Conservation (phyloP, 2,113 vertebrate species). For the Sylvia atricapilla region DNA sequence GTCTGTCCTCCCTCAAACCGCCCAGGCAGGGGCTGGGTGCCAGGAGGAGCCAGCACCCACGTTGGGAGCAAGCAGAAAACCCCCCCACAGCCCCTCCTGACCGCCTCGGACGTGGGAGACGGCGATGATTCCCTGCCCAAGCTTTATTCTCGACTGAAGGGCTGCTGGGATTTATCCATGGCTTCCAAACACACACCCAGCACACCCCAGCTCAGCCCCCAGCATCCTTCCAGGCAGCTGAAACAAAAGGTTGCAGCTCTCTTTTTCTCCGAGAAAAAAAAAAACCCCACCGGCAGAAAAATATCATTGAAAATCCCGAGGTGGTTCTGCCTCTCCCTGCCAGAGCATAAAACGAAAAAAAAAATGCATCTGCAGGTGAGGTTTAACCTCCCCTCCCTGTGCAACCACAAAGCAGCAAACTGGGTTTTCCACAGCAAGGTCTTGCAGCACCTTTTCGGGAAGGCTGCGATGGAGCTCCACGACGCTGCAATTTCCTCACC, state of each 20-base stretch:
- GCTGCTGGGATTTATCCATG: slow-evolving; percentile 3
- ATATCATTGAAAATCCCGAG: not conserved
- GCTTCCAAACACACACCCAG: not conserved
- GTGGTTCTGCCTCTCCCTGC: not conserved
- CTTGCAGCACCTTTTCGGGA: slow-evolving; percentile 28
- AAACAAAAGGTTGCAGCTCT: slow-evolving; percentile 44
- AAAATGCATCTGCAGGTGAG: not conserved
- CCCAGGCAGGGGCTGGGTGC: not conserved
- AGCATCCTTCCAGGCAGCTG: not conserved
- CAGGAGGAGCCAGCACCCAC: not conserved
- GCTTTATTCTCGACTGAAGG: not conserved
- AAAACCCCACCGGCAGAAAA: not conserved
- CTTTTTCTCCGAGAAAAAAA: not conserved
- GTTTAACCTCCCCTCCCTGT: not conserved
- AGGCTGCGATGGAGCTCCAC: not conserved
- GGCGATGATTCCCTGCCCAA: not conserved
- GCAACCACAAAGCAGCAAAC: not conserved
- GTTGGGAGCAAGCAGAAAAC: not conserved
- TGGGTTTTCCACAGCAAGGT: not conserved
- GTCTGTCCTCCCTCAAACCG: not conserved
- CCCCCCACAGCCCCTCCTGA: not conserved
- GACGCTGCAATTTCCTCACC: not conserved
- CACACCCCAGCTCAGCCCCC: not conserved
- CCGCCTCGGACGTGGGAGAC: slow-evolving; percentile 33
- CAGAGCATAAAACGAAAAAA: not conserved